A percentile compares a stretch with the other conserved stretches of the same genome.
These are phyloP conservation scores for Hydropsyche tenuis DNA, from an alignment of 1,140 invertebrate genomes.

Conservation along the genomic window DNA sequence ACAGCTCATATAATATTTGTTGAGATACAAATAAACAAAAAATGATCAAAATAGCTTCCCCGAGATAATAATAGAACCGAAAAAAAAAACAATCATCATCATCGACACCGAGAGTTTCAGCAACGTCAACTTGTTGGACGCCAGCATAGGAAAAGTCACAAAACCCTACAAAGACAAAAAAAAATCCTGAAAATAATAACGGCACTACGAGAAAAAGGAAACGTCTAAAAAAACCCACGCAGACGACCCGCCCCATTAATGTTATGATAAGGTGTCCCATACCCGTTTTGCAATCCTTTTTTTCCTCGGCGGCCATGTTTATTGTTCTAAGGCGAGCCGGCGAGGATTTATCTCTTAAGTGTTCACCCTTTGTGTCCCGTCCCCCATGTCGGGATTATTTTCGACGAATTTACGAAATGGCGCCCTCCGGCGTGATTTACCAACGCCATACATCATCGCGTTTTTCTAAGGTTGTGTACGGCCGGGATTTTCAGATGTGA, in stretches of 20 bases:
- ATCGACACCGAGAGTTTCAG: slow-evolving; percentile 5
- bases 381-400: slow-evolving; percentile 15
- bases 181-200: not conserved
- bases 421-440: not conserved
- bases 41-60: no score
- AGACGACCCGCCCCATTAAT: slow-evolving; percentile 30
- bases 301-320: slow-evolving; percentile 16
- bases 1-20: no score
- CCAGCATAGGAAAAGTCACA: no score
- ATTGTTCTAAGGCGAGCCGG: slow-evolving; percentile 28
- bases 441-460: not conserved
- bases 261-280: slow-evolving; percentile 27
- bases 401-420: slow-evolving; percentile 15
- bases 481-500: not conserved
- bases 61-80: no score
- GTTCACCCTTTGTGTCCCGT: not conserved
- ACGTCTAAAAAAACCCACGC: not conserved
- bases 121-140: slow-evolving; percentile 33
- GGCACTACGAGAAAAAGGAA: not conserved
- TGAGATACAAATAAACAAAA: no score
- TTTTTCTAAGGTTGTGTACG: slow-evolving; percentile 3
- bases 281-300: slow-evolving; percentile 26
- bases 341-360: slow-evolving; percentile 22
- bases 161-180: no score
- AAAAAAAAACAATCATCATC: no score